Percentiles rank a stretch among this genome's conserved stretches.
Conservation (phyloP, 2,797 vertebrate genomes). For the Rhynchonycteris naso region DNA sequence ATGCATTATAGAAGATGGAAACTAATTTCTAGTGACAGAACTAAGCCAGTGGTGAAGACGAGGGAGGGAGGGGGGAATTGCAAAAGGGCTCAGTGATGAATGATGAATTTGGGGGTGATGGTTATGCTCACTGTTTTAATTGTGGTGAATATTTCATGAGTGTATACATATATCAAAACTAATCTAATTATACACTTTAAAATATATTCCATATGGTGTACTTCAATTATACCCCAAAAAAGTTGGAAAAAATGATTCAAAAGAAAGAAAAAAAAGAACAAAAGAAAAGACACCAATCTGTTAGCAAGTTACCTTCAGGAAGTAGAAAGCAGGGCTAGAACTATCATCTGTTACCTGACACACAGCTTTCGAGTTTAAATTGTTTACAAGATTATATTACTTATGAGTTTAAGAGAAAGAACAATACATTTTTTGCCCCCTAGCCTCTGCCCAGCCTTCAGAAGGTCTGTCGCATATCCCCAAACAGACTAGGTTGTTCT, state of each 20-base stretch:
- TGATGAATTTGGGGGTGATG: not conserved
- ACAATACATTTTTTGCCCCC: not conserved
- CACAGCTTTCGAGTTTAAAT: not conserved
- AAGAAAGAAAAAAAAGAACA: not conserved
- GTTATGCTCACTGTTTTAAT: not conserved
- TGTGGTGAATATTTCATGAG: not conserved
- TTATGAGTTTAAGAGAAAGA: not conserved
- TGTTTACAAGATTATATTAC: not conserved
- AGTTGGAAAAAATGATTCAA: not conserved
- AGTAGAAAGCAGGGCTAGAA: not conserved
- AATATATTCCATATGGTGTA: not conserved
- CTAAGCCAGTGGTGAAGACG: not conserved
- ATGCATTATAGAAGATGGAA: not conserved
- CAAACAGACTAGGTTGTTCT: not conserved
- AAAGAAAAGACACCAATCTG: not conserved
- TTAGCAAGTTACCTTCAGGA: not conserved
- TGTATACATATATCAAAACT: not conserved
- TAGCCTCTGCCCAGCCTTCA: not conserved
- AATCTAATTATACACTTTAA: not conserved
- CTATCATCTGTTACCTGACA: not conserved
- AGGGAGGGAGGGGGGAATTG: too few species aligned
- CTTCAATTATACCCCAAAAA: not conserved
- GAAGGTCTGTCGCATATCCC: not conserved
- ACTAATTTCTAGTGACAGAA: not conserved
- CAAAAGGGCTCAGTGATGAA: not conserved